phyloP scores from a whole-genome alignment of 1,140 invertebrate genomes.

The Leptonema lineaticorne region DNA sequence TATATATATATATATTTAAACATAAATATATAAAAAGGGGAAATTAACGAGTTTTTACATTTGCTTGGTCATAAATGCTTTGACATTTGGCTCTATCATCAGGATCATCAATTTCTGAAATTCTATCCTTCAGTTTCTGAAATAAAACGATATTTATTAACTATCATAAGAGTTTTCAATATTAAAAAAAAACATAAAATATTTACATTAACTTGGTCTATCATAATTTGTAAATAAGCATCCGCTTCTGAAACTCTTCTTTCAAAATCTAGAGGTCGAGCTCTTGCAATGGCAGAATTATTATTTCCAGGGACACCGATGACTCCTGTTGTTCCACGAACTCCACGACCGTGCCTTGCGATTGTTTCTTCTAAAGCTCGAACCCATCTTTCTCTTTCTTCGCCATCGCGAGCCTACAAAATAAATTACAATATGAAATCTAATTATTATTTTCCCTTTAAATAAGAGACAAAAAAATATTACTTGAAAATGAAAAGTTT shows the following conservation, averaged over 20 bases:
- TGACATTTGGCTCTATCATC: conserved; percentile 67
- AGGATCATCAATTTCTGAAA: conserved; percentile 64
- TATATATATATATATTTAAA: conserved; percentile 11
- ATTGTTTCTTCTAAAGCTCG: conserved; percentile 93
- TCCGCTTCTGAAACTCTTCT: conserved; percentile 92
- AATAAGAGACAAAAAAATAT: background rate
- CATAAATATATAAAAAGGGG: background rate
- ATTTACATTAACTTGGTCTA: conserved; percentile 84
- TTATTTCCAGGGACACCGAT: conserved; percentile 45
- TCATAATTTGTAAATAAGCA: conserved; percentile 93
- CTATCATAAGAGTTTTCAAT: background rate
- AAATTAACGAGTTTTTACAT: conserved; percentile 53
- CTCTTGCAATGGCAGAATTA: conserved; percentile 36
- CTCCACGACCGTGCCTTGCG: conserved; percentile 70
- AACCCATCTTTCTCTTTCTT: conserved; percentile 95
- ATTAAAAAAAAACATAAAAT: background rate
- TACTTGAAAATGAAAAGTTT: conserved; percentile 96
- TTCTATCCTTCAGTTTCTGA: conserved; percentile 67
- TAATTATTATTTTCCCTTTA: background rate
- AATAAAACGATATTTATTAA: too few species aligned
- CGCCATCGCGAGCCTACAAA: conserved; percentile 80
- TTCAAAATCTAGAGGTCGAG: conserved; percentile 68
- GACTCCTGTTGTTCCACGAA: conserved; percentile 53
- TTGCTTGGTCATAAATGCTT: conserved; percentile 63
- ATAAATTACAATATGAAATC: background rate